phyloP scores from a whole-genome alignment of 1,140 invertebrate genomes.

The Bactericera cockerelli region DNA sequence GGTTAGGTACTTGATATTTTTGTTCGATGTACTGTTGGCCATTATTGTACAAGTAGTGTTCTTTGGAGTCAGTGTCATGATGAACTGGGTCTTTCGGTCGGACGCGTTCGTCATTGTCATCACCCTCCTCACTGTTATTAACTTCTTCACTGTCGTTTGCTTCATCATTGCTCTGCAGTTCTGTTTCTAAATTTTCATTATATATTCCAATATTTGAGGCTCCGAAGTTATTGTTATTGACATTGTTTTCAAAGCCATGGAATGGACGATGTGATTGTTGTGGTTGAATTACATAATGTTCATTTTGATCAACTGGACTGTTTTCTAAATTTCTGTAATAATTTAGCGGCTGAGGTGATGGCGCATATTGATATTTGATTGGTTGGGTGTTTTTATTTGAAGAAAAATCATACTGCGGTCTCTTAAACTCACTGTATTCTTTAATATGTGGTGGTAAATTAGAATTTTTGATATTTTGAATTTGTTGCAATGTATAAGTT shows the following conservation, averaged over 20 bases:
- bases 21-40: not conserved
- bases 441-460: not conserved
- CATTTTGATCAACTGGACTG: not conserved
- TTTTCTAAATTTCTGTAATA: not conserved
- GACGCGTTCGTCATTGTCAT: not conserved
- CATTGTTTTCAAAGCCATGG: too few relatives aligned
- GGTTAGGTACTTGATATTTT: not conserved
- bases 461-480: constrained; percentile 7
- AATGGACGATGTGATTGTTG: not conserved
- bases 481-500: constrained; percentile 2
- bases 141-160: not conserved
- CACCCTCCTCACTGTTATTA: not conserved
- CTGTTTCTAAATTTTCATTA: not conserved
- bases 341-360: not conserved
- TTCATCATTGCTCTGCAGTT: not conserved
- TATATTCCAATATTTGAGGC: not conserved
- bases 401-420: not conserved
- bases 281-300: not conserved
- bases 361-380: not conserved
- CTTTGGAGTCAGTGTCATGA: constrained; percentile 3
- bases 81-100: not conserved
- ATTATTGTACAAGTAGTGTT: not conserved
- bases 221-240: not conserved
- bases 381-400: not conserved
- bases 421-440: not conserved